Evolutionary conservation across 2,888 invertebrate species (phyloP), one percentile per base, ranked within the genome.

Genomic region (Epirrhoe tristata): DNA sequence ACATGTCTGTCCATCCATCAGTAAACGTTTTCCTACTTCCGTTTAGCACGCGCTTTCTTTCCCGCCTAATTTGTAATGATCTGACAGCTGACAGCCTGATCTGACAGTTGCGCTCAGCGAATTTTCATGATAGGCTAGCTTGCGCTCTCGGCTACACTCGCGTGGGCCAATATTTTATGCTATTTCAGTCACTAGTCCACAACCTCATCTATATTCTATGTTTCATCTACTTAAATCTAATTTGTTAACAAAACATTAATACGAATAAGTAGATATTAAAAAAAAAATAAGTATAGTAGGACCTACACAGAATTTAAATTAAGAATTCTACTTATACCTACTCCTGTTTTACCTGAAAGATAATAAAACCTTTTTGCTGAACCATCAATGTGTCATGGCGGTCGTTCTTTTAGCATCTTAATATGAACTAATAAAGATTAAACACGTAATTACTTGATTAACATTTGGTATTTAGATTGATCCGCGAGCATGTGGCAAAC

Each of bases 11-110:
- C 50, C 54, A 39, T 48, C 39, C 61, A 48, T 52, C 58, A 52
- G 32, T 57, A 56, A 58, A 65, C 58, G 59, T 50, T 65, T 72
- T 70, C 72, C 72, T 66, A 63, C 63, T 70, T 71, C 74, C 72
- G 67, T 43, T 12, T 12, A 5, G 66, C 69, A 69, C 72, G 69
- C 53, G 63, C 69, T 72, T 63, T 61, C 65, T 69, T 63, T 67
- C 69, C 24, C 67, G 48, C 52, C 58, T 57, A 54, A 65, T 68
- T 64, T 64, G 59, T 57, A 53, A 31, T 61, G 58, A 53, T 66
- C 59, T 63, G 61, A 65, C 60, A 63, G 46, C 52, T 63, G 59
- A 67, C 57, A 63, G 16, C 48, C 43, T 58, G 50, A 59, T 63
- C 50, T 17, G 52, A 12, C 3, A 43, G 39, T 43, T 43, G 39